These are phyloP conservation scores for Paguma larvata DNA, from an alignment of 2,797 vertebrate genomes.

Conservation along the genomic window DNA sequence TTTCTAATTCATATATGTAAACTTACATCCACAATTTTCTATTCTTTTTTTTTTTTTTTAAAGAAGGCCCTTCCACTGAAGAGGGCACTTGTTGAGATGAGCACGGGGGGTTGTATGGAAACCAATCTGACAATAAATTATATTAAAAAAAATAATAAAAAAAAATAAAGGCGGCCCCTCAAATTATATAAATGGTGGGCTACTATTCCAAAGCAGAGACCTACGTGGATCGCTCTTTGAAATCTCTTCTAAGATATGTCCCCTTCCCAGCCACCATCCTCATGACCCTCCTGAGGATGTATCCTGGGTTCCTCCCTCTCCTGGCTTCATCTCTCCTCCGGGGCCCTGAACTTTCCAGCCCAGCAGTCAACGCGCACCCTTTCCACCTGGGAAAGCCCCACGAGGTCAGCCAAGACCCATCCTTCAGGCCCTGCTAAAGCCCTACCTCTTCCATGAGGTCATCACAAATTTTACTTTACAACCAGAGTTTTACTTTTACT, in stretches of 20 bases:
- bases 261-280: not conserved
- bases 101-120: no score
- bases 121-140: no score
- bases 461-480: not conserved
- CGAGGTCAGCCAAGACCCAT: not conserved
- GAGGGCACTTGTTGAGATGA: no score
- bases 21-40: not conserved
- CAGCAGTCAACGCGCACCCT: not conserved
- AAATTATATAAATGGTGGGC: not conserved
- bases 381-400: not conserved
- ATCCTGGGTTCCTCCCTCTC: not conserved
- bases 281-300: rapidly evolving
- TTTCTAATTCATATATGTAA: not conserved
- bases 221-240: not conserved
- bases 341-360: not conserved
- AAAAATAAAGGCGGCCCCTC: no score
- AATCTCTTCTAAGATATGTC: not conserved
- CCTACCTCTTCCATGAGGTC: not conserved
- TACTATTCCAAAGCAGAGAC: not conserved
- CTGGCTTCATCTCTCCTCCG: not conserved
- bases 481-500: not conserved
- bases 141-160: no score
- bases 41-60: not conserved
- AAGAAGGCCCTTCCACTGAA: no score
- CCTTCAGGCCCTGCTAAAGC: not conserved